These are phyloP conservation scores for Oryzias sinensis DNA, from an alignment of 2,797 vertebrate genomes.

Conservation along the genomic window DNA sequence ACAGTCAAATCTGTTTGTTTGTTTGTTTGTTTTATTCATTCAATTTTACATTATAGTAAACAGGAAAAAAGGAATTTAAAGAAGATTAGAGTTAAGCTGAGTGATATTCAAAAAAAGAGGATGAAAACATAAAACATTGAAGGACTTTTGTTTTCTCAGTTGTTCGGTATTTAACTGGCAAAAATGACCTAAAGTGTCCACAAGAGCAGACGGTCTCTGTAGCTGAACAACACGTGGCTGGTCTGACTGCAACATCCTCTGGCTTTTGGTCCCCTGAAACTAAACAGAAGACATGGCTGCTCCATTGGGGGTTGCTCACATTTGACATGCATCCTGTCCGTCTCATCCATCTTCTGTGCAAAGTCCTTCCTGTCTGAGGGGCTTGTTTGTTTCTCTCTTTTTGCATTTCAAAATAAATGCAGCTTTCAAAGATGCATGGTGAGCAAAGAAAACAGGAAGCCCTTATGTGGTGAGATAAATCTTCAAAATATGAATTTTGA, in stretches of 20 bases:
- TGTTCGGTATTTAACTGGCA: too few relatives aligned
- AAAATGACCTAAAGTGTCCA: background rate
- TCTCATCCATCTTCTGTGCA: slow-evolving; percentile 8
- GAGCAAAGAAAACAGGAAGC: background rate
- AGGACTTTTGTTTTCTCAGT: too few relatives aligned
- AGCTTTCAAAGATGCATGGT: background rate
- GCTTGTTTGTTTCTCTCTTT: slow-evolving; percentile 52
- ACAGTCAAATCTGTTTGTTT: too few relatives aligned
- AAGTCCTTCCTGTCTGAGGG: slow-evolving; percentile 51
- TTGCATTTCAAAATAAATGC: slow-evolving; percentile 35
- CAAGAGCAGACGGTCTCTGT: background rate
- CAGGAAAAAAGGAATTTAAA: too few relatives aligned
- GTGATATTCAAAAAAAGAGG: too few relatives aligned
- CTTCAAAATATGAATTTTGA: background rate
- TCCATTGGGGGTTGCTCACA: slow-evolving; percentile 38
- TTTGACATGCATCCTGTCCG: slow-evolving; percentile 27
- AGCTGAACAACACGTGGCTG: background rate
- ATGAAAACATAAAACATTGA: too few relatives aligned
- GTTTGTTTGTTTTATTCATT: too few relatives aligned
- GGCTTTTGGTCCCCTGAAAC: slow-evolving; percentile 27
- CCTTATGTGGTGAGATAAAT: background rate
- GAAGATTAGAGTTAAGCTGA: too few relatives aligned
- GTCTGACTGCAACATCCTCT: slow-evolving; percentile 18
- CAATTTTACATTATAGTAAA: too few relatives aligned
- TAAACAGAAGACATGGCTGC: slow-evolving; percentile 42